Percentiles rank a stretch among this genome's conserved stretches.
Evolutionary conservation across 1,140 invertebrate species (phyloP).

Genomic region (Temnothorax longispinosus): DNA sequence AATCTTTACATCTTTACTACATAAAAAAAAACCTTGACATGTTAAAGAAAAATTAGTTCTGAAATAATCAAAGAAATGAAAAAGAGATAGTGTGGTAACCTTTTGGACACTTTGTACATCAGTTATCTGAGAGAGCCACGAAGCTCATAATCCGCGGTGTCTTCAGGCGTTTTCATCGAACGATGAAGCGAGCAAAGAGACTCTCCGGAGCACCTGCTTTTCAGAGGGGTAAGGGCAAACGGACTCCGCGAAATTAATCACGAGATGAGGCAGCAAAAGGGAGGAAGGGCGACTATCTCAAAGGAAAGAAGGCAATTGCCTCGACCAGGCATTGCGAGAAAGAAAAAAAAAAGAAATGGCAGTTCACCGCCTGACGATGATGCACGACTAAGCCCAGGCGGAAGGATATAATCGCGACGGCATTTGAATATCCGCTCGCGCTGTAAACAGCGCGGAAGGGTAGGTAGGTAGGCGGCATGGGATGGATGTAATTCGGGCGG

Average conservation of each 20-base stretch:
- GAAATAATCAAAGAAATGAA: constrained; percentile 15
- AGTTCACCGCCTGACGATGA: constrained; percentile 30
- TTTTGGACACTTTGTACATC: neutral
- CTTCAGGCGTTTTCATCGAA: constrained; percentile 52
- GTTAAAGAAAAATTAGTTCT: neutral
- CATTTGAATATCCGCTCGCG: constrained; percentile 62
- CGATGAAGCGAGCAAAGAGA: constrained; percentile 50
- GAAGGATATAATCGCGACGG: constrained; percentile 52
- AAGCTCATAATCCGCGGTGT: constrained; percentile 53
- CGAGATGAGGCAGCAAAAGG: constrained; percentile 37
- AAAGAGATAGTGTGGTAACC: neutral
- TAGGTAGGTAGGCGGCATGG: neutral
- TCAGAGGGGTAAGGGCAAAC: neutral
- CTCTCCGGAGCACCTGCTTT: constrained; percentile 11
- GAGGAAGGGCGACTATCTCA: constrained; percentile 25
- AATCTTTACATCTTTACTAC: neutral
- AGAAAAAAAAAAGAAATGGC: constrained; percentile 42
- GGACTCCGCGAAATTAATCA: constrained; percentile 56
- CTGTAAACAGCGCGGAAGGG: constrained; percentile 44
- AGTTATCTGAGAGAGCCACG: constrained; percentile 5
- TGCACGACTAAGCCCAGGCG: constrained; percentile 31
- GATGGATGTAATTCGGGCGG: constrained; percentile 30
- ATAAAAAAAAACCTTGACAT: neutral
- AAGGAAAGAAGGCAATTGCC: constrained; percentile 68
- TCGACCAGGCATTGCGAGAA: constrained; percentile 41